phyloP scores from a whole-genome alignment of 64 coral and sea anemone species.

The Pachyseris speciosa region DNA sequence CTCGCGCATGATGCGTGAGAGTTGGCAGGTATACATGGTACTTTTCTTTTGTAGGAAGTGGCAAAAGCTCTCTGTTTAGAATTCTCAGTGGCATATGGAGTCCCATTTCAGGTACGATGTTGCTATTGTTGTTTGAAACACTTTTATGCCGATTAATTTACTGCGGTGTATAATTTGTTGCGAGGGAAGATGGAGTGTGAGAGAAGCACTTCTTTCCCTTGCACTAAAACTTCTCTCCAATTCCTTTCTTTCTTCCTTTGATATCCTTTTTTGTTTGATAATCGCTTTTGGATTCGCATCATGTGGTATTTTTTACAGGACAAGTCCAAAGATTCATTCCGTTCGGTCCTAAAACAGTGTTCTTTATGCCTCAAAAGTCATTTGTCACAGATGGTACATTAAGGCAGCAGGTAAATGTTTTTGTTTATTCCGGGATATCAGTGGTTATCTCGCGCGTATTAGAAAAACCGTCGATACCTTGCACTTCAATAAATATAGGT shows the following conservation, averaged over 20 bases:
- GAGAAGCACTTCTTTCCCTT: too few relatives aligned
- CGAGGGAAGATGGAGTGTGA: too few relatives aligned
- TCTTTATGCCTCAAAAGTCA: slow-evolving; percentile 92
- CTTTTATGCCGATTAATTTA: neutral
- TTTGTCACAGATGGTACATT: slow-evolving; percentile 91
- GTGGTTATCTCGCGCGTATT: too few relatives aligned
- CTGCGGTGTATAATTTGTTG: too few relatives aligned
- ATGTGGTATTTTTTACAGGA: neutral
- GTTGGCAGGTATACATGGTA: neutral
- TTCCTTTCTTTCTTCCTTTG: too few relatives aligned
- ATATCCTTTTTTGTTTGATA: too few relatives aligned
- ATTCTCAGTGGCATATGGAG: slow-evolving; percentile 85
- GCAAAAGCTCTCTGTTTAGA: slow-evolving; percentile 93
- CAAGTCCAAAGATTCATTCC: slow-evolving; percentile 55
- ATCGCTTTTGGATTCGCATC: too few relatives aligned
- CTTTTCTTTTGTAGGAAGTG: slow-evolving; percentile 63
- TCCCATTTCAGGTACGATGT: slow-evolving; percentile 68
- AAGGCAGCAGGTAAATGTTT: slow-evolving; percentile 74
- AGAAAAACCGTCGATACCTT: too few relatives aligned
- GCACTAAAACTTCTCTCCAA: too few relatives aligned
- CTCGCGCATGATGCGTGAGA: too few relatives aligned
- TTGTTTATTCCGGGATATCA: too few relatives aligned
- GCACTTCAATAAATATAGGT: too few relatives aligned
- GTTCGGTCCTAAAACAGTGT: slow-evolving; percentile 45
- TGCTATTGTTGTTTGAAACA: neutral